These are phyloP conservation scores for Micrasema longulum DNA, from an alignment of 1,140 invertebrate species.

Conservation along the genomic window DNA sequence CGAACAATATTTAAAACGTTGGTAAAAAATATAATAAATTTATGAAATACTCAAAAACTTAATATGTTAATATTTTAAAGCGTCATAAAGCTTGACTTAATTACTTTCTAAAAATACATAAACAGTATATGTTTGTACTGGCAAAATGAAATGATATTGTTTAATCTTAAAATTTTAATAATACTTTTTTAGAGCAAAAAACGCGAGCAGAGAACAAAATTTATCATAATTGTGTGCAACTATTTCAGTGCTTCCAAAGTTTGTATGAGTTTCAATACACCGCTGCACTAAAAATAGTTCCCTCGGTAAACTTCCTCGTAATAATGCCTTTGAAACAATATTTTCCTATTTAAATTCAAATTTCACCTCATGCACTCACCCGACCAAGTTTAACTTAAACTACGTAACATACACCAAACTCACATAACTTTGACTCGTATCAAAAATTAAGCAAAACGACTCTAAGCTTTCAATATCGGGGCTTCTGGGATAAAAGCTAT, in stretches of 20 bases:
- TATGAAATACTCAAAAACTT: no score
- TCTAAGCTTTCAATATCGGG: conserved; percentile 35
- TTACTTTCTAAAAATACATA: no score
- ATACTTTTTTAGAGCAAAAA: no score
- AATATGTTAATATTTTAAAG: no score
- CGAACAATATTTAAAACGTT: no score
- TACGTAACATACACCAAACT: conserved; percentile 14
- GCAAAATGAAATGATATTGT: no score
- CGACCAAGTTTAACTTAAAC: conserved; percentile 29
- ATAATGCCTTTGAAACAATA: conserved; percentile 53
- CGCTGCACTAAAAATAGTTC: conserved; percentile 8
- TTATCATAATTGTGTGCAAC: neutral
- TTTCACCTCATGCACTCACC: conserved; percentile 39
- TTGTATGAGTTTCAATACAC: conserved; percentile 24
- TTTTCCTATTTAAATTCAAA: conserved; percentile 55
- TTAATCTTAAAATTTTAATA: no score
- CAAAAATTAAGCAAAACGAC: conserved; percentile 41
- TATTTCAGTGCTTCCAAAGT: neutral
- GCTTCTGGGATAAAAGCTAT: conserved; percentile 34
- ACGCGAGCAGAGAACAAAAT: no score
- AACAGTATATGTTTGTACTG: no score
- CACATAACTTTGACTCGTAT: conserved; percentile 28
- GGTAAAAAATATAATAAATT: no score
- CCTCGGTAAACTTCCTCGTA: conserved; percentile 36
- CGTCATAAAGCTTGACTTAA: no score